phyloP scores from a whole-genome alignment of 1,140 invertebrate species.

The Megalopta genalis region DNA sequence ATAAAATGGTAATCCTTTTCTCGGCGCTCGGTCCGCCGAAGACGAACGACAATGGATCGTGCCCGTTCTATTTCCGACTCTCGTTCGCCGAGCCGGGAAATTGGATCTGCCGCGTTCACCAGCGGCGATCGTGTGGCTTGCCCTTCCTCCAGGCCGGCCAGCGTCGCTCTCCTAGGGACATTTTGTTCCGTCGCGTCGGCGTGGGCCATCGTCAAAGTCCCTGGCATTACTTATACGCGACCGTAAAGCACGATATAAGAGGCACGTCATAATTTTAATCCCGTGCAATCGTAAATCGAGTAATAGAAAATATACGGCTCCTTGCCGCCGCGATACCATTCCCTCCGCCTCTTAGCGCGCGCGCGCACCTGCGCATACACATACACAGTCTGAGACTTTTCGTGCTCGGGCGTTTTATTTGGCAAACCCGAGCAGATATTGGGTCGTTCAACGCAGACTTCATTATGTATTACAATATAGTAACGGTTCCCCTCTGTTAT shows the following conservation, averaged over 20 bases:
- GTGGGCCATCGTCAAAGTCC: background rate
- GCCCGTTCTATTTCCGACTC: slow-evolving; percentile 24
- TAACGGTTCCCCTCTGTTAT: slow-evolving; percentile 29
- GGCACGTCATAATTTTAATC: slow-evolving; percentile 49
- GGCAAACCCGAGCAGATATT: slow-evolving; percentile 33
- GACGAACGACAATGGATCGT: slow-evolving; percentile 29
- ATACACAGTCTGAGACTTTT: background rate
- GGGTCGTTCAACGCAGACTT: slow-evolving; percentile 47
- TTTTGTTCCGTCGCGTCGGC: background rate
- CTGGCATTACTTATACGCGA: slow-evolving; percentile 38
- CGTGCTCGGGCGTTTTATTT: slow-evolving; percentile 8
- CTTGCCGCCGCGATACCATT: slow-evolving; percentile 31
- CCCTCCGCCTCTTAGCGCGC: background rate
- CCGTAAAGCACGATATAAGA: slow-evolving; percentile 45
- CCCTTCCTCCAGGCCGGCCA: background rate
- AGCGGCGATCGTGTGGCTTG: background rate
- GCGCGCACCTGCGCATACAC: background rate
- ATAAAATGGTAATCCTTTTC: slow-evolving; percentile 32
- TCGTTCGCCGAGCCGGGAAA: slow-evolving; percentile 42
- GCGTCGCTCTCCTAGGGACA: background rate
- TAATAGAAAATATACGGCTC: slow-evolving; percentile 49
- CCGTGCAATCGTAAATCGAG: slow-evolving; percentile 48
- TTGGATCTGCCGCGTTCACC: slow-evolving; percentile 40
- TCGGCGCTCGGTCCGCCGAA: slow-evolving; percentile 7
- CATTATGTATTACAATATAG: slow-evolving; percentile 52